Evolutionary conservation across 53 echinoderm and acorn worm genomes (phyloP), one percentile per base, ranked within the genome.

Genomic region (Temnopleurus reevesii): DNA sequence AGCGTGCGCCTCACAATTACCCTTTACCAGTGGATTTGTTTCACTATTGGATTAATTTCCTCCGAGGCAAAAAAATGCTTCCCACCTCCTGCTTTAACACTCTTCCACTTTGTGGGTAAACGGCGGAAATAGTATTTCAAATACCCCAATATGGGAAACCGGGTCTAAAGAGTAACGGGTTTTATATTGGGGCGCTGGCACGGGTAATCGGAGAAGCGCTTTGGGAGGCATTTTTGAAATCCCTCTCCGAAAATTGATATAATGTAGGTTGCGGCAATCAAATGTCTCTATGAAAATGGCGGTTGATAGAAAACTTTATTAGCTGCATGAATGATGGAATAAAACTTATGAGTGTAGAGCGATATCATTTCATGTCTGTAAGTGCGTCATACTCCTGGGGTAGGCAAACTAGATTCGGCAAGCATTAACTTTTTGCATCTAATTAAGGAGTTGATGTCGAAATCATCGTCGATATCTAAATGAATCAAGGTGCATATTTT

Each of bases 11-110:
- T 17, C 49, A 80, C 80, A 80, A 80, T 47, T 30, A 31, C 80
- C 49, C 80, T 80, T 80, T 80, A 12, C 80, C 80, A 80, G 26
- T 2, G 80, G 80, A 80, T 80, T 80, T 80, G 43, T 80, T 80
- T 49, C 53, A 56, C 36, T 83, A 83, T 83, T 36, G 55, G 83
- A 83, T 83, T 83, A 56, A 83, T 83, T 55, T 83, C 83, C 55
- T 83, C 55, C 55, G 35, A 56, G 56, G 83, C 5, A 56, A 41
- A 51, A n/a, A 71, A 49, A 71, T 71, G 38, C 71, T 71, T 21
- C n/a, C 71, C 43, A 71, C 41, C 71, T 41, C 41, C 71, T 71
- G 38, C 71, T 41, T 5, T 41, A 71, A 43, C 71, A 71, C 41
- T 71, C 38, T 71, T 71, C 41, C 41, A 38, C 71, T 71, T 71